Evolutionary conservation across 2,888 invertebrate species (phyloP).

Genomic region (Dendrolimus pini): DNA sequence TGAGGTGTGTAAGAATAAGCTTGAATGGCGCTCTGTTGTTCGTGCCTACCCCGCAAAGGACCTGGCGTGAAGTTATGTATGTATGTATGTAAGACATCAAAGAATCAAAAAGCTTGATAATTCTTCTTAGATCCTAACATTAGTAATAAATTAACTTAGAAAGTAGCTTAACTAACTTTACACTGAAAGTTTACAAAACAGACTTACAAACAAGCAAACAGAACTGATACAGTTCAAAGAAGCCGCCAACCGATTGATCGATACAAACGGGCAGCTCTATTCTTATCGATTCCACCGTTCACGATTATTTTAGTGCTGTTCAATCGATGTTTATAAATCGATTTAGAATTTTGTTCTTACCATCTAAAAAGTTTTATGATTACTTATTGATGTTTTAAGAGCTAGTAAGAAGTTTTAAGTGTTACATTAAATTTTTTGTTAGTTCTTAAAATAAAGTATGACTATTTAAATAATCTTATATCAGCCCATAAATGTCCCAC

Average conservation of each 20-base stretch:
- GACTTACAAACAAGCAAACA: not conserved
- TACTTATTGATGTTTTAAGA: not conserved
- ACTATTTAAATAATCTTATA: too few species aligned
- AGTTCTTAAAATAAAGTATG: too few species aligned
- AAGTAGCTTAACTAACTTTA: not conserved
- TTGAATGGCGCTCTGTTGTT: too few species aligned
- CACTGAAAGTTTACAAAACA: conserved; percentile 10
- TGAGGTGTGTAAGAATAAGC: too few species aligned
- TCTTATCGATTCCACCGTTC: not conserved
- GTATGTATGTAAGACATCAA: too few species aligned
- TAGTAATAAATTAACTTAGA: not conserved
- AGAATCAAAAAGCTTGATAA: not conserved
- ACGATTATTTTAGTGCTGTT: not conserved
- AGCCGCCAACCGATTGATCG: conserved; percentile 12
- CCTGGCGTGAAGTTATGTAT: too few species aligned
- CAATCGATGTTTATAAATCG: not conserved
- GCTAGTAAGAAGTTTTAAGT: too few species aligned
- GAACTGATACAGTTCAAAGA: conserved; percentile 13
- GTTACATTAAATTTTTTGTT: too few species aligned
- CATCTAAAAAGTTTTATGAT: not conserved
- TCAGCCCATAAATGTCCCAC: too few species aligned
- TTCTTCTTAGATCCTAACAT: not conserved
- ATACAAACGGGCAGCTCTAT: conserved; percentile 7
- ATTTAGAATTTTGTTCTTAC: not conserved
- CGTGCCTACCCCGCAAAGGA: too few species aligned